Evolutionary conservation across 64 coral and sea anemone species (phyloP), one percentile per base, ranked within the genome.

Genomic region (Montipora foliosa): DNA sequence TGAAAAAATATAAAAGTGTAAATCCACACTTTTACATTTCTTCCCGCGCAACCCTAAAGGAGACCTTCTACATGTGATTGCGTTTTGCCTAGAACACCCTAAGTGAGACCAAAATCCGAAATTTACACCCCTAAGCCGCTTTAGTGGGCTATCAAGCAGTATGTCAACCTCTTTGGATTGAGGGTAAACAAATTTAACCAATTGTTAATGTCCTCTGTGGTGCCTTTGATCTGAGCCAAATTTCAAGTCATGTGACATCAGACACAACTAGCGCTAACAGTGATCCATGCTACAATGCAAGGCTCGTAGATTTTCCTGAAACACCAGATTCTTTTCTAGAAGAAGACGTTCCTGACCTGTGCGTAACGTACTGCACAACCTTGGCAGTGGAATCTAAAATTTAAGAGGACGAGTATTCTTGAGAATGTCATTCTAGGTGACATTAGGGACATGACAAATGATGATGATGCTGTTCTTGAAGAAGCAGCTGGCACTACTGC

Each of bases 371-470:
- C 9, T 78, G 14, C 22, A 25, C 76, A 14, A 50, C 47, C 24
- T 78, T 78, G 76, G 24, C 21, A 47, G 76, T 78, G 76, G 76
- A 78, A 78, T 78, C 5, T 78, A 78, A 78, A 17, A 2, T 47
- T 47, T 22, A 78, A 78, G 19, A 78, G 2, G 29, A 50, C 47
- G 37, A 29, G 37, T 75, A 44, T 75, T 44, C n/a, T 8, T 75
- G 22, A 46, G 11, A 78, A 29, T 37, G 76, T 78, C 47, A 78
- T 81, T 55, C 46, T 81, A 81, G 78, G 78, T 49, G 53, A 51
- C n/a, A 17, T 49, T 53, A 81, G 47, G 51, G 79, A 49, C 55
- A n/a, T 52, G 29, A 1, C 1, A 37, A 37, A 37, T 37, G 29
- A 37, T 37, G 29, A 37, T 37, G 29, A 37, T 37, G 29, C 29